Base-by-base conservation (phyloP, 2,797 vertebrate species). In the Chromis chromis region DNA sequence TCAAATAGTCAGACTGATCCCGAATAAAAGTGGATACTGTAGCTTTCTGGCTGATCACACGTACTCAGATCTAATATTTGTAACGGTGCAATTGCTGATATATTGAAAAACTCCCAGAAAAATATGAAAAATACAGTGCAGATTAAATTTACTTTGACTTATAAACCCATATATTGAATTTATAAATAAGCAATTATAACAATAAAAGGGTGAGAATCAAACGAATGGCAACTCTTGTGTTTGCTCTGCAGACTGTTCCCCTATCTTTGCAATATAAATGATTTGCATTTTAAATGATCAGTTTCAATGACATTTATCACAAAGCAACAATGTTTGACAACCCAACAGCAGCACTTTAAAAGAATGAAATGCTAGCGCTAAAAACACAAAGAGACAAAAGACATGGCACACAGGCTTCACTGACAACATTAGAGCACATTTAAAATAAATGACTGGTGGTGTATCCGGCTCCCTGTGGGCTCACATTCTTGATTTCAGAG, bases 351-450 rank as follows among this genome's bases (percentile, higher is more conserved):
- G 67, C 44, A 55, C 61, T 65, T 14, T 61, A 52, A 65, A 39
- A 46, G 24, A 70, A 74, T 73, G 27, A 62, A 79, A 67, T 28
- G 71, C 63, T 74, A 16, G 52, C 72, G 56, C n/a, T 65, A 46
- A 42, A 76, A 39, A 76, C 54, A 75, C 54, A 79, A 48, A 82
- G 24, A 86, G 61, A 91, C 81, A 81, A 42, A 77, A 82, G 81
- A 92, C 83, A 83, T 28, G 58, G 75, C 86, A 88, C 75, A 86
- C 65, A 67, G 83, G 82, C 88, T 76, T 79, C 63, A 83, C 78
- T 60, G 62, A 87, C 88, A 79, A 86, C 86, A 85, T 84, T 48
- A 63, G 77, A 91, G 90, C 85, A 91, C 81, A 88, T 88, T 89
- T 71, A 87, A 73, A 83, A 81, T 70, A 86, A 82, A 84, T 77